Conservation (phyloP, 2,888 invertebrate genomes). For the Ornithoptera priamus region DNA sequence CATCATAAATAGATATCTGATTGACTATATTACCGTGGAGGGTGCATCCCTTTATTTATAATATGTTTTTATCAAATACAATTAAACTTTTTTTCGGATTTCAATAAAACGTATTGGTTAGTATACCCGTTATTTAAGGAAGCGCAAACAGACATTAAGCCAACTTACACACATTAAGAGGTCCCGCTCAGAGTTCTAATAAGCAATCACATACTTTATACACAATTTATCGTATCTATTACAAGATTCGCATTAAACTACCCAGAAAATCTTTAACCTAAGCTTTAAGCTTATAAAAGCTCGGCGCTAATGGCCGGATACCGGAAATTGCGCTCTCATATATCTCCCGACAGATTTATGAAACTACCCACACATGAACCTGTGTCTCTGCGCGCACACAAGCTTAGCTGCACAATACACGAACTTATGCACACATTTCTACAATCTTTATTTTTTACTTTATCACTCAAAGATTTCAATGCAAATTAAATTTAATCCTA, state of each 20-base stretch:
- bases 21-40: no score
- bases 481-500: slow-evolving; percentile 53
- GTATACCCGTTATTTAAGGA: slow-evolving; percentile 31
- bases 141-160: slow-evolving; percentile 70
- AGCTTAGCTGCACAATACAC: slow-evolving; percentile 38
- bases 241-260: slow-evolving; percentile 81
- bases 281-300: slow-evolving; percentile 84
- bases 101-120: neutral
- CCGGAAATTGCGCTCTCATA: slow-evolving; percentile 95
- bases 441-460: slow-evolving; percentile 57
- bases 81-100: neutral
- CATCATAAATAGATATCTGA: no score
- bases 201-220: slow-evolving; percentile 80
- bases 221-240: slow-evolving; percentile 79
- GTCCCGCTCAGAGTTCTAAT: slow-evolving; percentile 78
- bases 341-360: slow-evolving; percentile 94
- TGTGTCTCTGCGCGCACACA: slow-evolving; percentile 69
- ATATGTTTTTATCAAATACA: no score
- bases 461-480: slow-evolving; percentile 76
- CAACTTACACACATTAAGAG: slow-evolving; percentile 79
- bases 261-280: slow-evolving; percentile 81
- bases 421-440: slow-evolving; percentile 45
- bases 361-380: slow-evolving; percentile 85
- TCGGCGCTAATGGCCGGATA: slow-evolving; percentile 91
- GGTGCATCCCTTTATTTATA: no score